Base-by-base conservation (phyloP, 2,113 vertebrate species). In the Mungos mungo region DNA sequence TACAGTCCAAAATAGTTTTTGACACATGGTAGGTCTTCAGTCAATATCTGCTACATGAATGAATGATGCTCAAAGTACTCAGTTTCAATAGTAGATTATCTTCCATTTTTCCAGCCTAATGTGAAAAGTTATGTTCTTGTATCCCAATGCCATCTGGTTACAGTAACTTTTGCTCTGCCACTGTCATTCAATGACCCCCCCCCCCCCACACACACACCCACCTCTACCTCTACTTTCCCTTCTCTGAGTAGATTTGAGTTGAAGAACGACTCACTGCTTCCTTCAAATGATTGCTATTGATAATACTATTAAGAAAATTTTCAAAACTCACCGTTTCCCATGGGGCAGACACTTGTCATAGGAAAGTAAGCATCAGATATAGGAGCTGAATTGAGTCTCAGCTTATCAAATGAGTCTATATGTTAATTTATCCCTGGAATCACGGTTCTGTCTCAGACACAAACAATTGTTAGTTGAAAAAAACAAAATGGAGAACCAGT, bases 311-410 rank as follows among this genome's bases (percentile, higher is more conserved):
- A 93, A 84, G 27, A 79, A 92, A 10, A 47, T 72, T 87, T 89
- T 72, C 27, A 29, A 63, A 84, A 94, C 79, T 71, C 65, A 93
- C 18, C 11, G 21, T 74, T 81, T 95, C 60, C 31, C 23, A 7
- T n/a, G 79, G 57, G 47, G 25, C 65, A 89, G 69, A 85, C 66
- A 92, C 77, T 91, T 87, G 89, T 90, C 29, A 52, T 50, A 96
- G 80, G 25, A 72, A 97, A 90, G 31, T 50, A 33, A 94, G 38
- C 19, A 65, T 93, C 45, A 60, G 65, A 92, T 41, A n/a, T 35
- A 77, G 79, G 31, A 54, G 65, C 83, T 63, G 57, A 82, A 76
- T 57, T 90, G 86, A 57, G 66, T 38, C 76, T 68, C 60, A 96
- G 87, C 52, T 54, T 54, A 38, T 60, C 35, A 41, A 52, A 82